Evolutionary conservation across 2,113 vertebrate species (phyloP).

Genomic region (Callorhinus ursinus): DNA sequence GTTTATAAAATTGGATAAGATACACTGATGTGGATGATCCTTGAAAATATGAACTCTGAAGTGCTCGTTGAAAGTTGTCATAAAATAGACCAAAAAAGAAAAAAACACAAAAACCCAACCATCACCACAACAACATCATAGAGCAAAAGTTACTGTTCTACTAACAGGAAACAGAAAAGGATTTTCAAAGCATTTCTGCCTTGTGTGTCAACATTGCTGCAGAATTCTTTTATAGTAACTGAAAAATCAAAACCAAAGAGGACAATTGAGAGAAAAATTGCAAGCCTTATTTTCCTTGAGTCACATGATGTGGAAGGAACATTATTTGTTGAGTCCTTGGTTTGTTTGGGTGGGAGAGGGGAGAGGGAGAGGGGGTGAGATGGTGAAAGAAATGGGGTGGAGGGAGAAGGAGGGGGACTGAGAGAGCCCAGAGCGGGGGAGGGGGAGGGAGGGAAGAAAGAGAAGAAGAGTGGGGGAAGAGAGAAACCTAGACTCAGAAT

Average conservation of each 20-base stretch:
- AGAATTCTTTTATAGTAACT: conserved; percentile 85
- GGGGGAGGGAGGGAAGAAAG: neutral
- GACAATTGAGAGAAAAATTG: conserved; percentile 88
- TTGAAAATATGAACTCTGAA: conserved; percentile 83
- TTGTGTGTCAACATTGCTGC: conserved; percentile 86
- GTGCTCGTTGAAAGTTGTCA: conserved; percentile 84
- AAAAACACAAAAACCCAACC: neutral
- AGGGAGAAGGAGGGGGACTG: conserved; percentile 51
- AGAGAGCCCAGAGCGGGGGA: conserved; percentile 66
- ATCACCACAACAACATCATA: conserved; percentile 73
- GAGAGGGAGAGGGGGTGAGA: neutral
- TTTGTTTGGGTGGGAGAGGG: conserved; percentile 80
- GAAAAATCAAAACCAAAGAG: conserved; percentile 87
- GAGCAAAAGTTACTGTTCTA: conserved; percentile 84
- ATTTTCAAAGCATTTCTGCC: conserved; percentile 86
- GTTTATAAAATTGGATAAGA: conserved; percentile 82
- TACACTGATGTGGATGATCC: conserved; percentile 78
- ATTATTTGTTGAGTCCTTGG: conserved; percentile 89
- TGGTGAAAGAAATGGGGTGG: conserved; percentile 67
- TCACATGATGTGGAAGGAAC: conserved; percentile 87
- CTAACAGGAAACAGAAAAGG: conserved; percentile 84
- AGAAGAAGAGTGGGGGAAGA: conserved; percentile 62
- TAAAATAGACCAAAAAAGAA: conserved; percentile 71
- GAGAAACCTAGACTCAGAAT: conserved; percentile 85
- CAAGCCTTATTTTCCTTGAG: conserved; percentile 88